These are phyloP conservation scores for Achatina immaculata DNA, from an alignment of 1,140 invertebrate genomes.

Conservation along the genomic window DNA sequence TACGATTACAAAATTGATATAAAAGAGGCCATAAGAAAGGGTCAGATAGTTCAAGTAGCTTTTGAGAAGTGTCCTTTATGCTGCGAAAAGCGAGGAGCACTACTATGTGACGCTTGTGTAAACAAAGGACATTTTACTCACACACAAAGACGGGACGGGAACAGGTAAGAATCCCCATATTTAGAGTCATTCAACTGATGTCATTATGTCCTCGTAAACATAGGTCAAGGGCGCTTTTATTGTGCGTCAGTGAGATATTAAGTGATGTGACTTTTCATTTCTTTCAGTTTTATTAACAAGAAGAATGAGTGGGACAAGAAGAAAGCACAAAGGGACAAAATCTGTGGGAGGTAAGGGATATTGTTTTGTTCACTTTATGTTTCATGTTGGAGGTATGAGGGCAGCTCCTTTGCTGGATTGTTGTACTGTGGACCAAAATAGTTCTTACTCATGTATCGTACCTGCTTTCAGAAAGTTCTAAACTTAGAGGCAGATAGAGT, in stretches of 20 bases:
- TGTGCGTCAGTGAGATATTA: background rate
- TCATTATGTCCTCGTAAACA: background rate
- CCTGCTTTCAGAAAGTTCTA: too few relatives aligned
- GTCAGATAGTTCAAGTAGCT: constrained; percentile 34
- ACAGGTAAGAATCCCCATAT: constrained; percentile 7
- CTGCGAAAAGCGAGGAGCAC: constrained; percentile 25
- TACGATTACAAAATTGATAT: constrained; percentile 30
- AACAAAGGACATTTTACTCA: constrained; percentile 33
- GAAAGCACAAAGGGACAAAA: background rate
- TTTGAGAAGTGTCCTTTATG: constrained; percentile 40
- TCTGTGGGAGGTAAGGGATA: background rate
- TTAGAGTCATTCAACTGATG: constrained; percentile 18
- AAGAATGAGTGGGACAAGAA: constrained; percentile 1
- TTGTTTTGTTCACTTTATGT: too few relatives aligned
- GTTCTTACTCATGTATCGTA: too few relatives aligned
- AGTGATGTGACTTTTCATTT: constrained; percentile 17
- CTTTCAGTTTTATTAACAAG: constrained; percentile 25
- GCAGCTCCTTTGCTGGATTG: too few relatives aligned
- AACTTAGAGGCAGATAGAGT: too few relatives aligned
- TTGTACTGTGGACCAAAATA: too few relatives aligned
- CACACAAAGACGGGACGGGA: constrained; percentile 27
- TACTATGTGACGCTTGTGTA: constrained; percentile 35
- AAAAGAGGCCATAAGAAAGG: constrained; percentile 28
- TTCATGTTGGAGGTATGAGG: too few relatives aligned
- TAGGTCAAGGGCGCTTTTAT: constrained; percentile 15